phyloP scores from a whole-genome alignment of 2,797 vertebrate genomes.

The Luscinia megarhynchos region DNA sequence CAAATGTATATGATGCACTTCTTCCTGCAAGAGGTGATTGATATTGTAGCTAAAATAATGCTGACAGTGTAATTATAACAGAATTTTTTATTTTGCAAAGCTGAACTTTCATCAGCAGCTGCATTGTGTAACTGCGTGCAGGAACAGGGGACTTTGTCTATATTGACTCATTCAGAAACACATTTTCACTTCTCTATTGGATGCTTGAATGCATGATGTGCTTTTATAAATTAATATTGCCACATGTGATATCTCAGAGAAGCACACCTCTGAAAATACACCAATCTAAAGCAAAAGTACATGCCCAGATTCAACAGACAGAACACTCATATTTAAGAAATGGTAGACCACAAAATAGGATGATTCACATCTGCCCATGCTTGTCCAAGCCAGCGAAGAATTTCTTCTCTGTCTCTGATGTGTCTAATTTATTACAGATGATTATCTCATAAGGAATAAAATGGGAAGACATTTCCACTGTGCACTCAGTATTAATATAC shows the following conservation, averaged over 20 bases:
- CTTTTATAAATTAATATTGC: background rate
- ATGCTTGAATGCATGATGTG: background rate
- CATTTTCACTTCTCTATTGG: background rate
- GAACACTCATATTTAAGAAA: background rate
- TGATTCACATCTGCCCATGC: background rate
- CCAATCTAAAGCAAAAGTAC: background rate
- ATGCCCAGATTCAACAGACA: background rate
- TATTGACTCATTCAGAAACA: background rate
- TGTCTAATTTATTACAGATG: background rate
- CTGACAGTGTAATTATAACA: background rate
- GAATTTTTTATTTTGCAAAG: background rate
- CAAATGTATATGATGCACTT: background rate
- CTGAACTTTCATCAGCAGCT: background rate
- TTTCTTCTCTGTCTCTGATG: background rate
- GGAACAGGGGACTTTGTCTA: background rate
- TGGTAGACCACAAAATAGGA: background rate
- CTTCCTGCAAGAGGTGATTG: background rate
- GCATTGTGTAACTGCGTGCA: accelerated
- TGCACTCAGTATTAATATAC: background rate
- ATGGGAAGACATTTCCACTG: background rate
- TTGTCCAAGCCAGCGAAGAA: background rate
- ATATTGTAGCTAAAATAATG: background rate
- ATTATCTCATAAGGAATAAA: background rate
- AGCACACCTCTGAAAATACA: background rate
- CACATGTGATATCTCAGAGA: background rate